Percentiles rank a stretch among this genome's conserved stretches.
These are phyloP conservation scores for Caerostris extrusa DNA, from an alignment of 1,140 invertebrate species.

Conservation along the genomic window DNA sequence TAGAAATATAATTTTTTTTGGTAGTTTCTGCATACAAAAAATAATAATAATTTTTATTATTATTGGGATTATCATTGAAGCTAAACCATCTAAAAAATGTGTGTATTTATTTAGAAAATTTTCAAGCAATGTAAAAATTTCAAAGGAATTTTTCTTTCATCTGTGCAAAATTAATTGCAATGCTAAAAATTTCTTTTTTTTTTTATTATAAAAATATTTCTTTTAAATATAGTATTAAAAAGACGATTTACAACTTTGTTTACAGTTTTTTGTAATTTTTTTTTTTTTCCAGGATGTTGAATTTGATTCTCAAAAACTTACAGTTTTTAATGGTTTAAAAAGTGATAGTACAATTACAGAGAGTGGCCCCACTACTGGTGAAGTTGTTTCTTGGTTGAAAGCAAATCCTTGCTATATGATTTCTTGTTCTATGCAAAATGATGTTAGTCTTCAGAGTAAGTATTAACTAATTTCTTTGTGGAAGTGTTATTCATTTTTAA, in stretches of 20 bases:
- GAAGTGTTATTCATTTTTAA: too few species aligned
- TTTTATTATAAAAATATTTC: neutral
- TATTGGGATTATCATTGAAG: too few species aligned
- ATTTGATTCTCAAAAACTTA: conserved; percentile 58
- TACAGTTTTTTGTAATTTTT: neutral
- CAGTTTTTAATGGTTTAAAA: conserved; percentile 54
- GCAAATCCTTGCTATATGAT: conserved; percentile 93
- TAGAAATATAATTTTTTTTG: too few species aligned
- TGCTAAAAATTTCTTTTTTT: neutral
- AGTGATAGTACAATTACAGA: conserved; percentile 88
- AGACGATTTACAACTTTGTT: neutral
- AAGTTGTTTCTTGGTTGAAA: conserved; percentile 91
- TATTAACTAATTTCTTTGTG: neutral
- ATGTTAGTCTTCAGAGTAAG: neutral
- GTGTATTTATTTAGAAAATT: too few species aligned
- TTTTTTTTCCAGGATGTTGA: conserved; percentile 40
- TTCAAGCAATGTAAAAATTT: neutral
- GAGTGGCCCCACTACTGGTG: conserved; percentile 89
- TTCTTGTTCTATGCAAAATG: conserved; percentile 82
- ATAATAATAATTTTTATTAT: too few species aligned
- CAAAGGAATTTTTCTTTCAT: neutral
- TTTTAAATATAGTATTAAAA: neutral
- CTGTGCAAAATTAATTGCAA: neutral
- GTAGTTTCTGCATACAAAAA: too few species aligned
- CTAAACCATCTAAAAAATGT: too few species aligned